Conservation (phyloP, 2,888 invertebrate species). For the Thereva unica region DNA sequence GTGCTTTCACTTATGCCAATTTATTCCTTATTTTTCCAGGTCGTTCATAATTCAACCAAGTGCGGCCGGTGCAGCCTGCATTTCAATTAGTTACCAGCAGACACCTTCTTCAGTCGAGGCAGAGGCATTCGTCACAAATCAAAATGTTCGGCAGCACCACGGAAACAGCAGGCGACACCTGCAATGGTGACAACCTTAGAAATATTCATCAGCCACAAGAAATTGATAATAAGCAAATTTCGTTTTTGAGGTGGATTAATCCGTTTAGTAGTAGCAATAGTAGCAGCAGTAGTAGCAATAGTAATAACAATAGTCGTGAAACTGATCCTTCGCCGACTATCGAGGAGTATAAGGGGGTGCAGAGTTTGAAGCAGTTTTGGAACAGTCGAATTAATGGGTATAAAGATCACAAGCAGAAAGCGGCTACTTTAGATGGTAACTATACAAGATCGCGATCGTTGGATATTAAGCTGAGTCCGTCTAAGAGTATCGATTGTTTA, state of each 20-base stretch:
- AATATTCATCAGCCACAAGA: too few relatives aligned
- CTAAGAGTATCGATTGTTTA: constrained; percentile 32
- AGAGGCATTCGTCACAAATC: too few relatives aligned
- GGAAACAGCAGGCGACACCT: too few relatives aligned
- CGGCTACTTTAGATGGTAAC: constrained; percentile 42
- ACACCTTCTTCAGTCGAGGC: too few relatives aligned
- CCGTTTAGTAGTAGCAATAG: background rate
- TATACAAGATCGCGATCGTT: constrained; percentile 6
- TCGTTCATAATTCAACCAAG: too few relatives aligned
- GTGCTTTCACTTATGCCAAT: too few relatives aligned
- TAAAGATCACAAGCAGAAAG: constrained; percentile 41
- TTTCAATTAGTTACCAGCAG: too few relatives aligned
- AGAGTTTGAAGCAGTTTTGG: constrained; percentile 55
- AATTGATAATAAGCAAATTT: too few relatives aligned
- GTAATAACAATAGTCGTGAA: background rate
- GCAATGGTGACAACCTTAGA: too few relatives aligned
- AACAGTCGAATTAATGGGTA: constrained; percentile 53
- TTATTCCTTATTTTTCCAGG: too few relatives aligned
- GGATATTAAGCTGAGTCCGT: constrained; percentile 20
- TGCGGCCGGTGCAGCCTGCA: too few relatives aligned
- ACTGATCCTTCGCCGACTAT: background rate
- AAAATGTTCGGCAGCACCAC: too few relatives aligned
- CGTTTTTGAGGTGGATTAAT: background rate
- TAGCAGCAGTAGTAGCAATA: background rate
- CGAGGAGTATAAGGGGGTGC: constrained; percentile 54